A percentile compares a stretch with the other conserved stretches of the same genome.
phyloP scores from a whole-genome alignment of 2,113 vertebrate species.

The Pluvialis apricaria region DNA sequence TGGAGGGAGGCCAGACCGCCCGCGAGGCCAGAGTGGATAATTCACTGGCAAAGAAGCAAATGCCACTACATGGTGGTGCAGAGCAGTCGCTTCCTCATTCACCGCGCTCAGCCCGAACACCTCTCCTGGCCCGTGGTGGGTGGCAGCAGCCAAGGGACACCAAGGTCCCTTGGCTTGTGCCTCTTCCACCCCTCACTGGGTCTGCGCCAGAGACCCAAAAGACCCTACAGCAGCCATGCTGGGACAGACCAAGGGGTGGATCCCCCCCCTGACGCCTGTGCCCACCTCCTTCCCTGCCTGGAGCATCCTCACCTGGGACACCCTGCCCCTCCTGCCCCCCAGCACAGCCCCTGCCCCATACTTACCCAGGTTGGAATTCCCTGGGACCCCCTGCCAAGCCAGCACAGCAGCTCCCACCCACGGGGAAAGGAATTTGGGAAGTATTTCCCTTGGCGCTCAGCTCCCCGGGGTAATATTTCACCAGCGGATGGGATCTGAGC shows the following conservation, averaged over 20 bases:
- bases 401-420: not conserved
- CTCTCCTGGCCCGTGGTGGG: not conserved
- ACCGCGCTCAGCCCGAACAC: rapidly evolving
- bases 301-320: not conserved
- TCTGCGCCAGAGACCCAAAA: not conserved
- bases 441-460: rapidly evolving
- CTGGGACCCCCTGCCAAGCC: rapidly evolving
- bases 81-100: not conserved
- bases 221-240: not conserved
- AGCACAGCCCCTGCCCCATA: not conserved
- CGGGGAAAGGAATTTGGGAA: not conserved
- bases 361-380: not conserved
- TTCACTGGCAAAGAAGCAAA: not conserved
- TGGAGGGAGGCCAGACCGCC: not conserved
- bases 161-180: not conserved
- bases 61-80: not conserved
- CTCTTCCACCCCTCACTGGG: not conserved
- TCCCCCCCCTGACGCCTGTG: not conserved
- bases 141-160: rapidly evolving
- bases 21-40: rapidly evolving
- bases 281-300: not conserved
- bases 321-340: not conserved
- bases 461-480: not conserved
- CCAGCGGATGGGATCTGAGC: not conserved
- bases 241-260: not conserved